A percentile compares a stretch with the other conserved stretches of the same genome.
Evolutionary conservation across 1,140 invertebrate species (phyloP).

Genomic region (Papilio helenus): DNA sequence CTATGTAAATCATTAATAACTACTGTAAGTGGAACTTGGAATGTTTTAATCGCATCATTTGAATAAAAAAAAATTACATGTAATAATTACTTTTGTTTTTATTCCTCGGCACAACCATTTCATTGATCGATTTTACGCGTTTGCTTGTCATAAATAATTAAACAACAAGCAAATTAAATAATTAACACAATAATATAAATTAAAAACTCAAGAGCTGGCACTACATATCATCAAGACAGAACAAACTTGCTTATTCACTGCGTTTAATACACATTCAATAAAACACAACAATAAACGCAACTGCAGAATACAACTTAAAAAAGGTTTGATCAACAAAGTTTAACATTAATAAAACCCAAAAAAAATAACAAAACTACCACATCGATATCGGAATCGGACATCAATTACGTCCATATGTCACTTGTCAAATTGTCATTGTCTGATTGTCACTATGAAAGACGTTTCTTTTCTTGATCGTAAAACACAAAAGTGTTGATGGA

Average conservation of each 20-base stretch:
- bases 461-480: no score
- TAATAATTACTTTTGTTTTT: conserved; percentile 66
- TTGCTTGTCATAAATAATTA: conserved; percentile 36
- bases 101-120: conserved; percentile 67
- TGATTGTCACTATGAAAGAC: no score
- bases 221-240: conserved; percentile 6
- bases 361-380: no score
- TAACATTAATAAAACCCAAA: no score
- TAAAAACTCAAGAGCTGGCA: not conserved
- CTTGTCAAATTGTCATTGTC: not conserved
- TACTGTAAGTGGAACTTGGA: no score
- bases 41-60: no score
- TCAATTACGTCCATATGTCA: not conserved
- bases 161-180: not conserved
- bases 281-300: not conserved
- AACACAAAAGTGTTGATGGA: no score
- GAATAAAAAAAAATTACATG: not conserved
- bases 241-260: not conserved
- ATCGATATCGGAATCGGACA: not conserved
- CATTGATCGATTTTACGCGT: conserved; percentile 41
- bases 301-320: no score
- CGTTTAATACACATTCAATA: no score
- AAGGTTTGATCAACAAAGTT: no score
- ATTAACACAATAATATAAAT: not conserved
- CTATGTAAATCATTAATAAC: no score